Evolutionary conservation across 2,797 vertebrate genomes (phyloP).

Genomic region (Ataeniobius toweri): DNA sequence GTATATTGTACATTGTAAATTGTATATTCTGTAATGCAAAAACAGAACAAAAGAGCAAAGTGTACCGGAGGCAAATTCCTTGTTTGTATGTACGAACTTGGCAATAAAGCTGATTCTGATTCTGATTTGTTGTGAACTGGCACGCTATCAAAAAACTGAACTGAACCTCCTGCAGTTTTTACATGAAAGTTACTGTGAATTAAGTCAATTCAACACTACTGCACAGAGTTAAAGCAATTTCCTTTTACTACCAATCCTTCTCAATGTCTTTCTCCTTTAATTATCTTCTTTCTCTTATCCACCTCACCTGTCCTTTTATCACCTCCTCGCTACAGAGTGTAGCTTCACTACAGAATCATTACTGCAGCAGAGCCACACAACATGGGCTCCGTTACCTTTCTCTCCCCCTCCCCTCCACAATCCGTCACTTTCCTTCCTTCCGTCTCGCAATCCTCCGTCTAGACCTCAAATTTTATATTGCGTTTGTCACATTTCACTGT

Average conservation of each 20-base stretch:
- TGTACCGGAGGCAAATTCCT: too few species aligned
- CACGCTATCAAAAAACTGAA: background rate
- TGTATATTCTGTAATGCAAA: too few species aligned
- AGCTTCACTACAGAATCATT: constrained; percentile 46
- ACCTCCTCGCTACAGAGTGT: constrained; percentile 9
- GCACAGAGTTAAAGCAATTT: constrained; percentile 40
- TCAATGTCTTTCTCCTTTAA: constrained; percentile 64
- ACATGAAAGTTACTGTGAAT: constrained; percentile 13
- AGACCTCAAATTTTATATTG: constrained; percentile 8
- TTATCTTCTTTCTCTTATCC: constrained; percentile 45
- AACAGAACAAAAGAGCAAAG: too few species aligned
- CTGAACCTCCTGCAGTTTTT: background rate
- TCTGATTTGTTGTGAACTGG: background rate
- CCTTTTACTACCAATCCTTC: constrained; percentile 55
- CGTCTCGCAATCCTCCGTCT: background rate
- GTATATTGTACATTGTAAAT: too few species aligned
- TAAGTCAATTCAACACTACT: background rate
- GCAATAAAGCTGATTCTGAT: too few species aligned
- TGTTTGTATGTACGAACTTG: too few species aligned
- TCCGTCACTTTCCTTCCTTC: constrained; percentile 15
- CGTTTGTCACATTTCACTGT: background rate
- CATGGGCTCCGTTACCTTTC: constrained; percentile 59
- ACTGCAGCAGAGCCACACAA: constrained; percentile 67
- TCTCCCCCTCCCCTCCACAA: constrained; percentile 27
- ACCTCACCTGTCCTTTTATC: constrained; percentile 14